phyloP scores from a whole-genome alignment of 2,797 vertebrate genomes.

The Girardinus metallicus region DNA sequence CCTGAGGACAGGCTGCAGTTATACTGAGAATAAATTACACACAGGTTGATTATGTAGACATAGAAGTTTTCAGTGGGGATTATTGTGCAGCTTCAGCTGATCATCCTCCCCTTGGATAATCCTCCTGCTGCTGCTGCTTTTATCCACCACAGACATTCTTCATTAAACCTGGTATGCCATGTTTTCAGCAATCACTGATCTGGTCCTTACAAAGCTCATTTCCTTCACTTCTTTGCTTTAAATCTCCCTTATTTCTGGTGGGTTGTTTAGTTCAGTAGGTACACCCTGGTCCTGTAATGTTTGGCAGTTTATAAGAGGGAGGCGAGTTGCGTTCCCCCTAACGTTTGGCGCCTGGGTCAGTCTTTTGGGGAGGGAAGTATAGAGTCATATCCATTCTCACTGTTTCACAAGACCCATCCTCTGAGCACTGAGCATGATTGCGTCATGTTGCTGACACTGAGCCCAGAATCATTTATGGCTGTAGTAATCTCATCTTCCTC shows the following conservation, averaged over 20 bases:
- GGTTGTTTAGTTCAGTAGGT: neutral
- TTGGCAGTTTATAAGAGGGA: neutral
- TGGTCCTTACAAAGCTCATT: neutral
- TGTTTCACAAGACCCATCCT: conserved; percentile 4
- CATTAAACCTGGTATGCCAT: conserved; percentile 4
- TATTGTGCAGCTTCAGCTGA: neutral
- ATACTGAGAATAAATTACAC: neutral
- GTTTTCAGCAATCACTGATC: neutral
- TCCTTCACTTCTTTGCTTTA: neutral
- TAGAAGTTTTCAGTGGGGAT: neutral
- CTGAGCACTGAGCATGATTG: conserved; percentile 1
- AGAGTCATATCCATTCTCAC: neutral
- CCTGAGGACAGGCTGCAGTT: neutral
- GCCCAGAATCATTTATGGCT: conserved; percentile 1
- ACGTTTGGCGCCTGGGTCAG: neutral
- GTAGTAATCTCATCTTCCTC: neutral
- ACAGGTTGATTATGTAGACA: neutral
- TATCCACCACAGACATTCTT: neutral
- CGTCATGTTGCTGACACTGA: conserved; percentile 3
- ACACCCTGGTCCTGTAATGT: neutral
- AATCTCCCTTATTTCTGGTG: neutral
- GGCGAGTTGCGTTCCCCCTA: neutral
- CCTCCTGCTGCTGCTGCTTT: neutral
- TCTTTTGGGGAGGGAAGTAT: conserved; percentile 1
- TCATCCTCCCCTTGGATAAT: neutral